Conservation (phyloP, 2,113 vertebrate species). For the Psittacula cyanocephala region DNA sequence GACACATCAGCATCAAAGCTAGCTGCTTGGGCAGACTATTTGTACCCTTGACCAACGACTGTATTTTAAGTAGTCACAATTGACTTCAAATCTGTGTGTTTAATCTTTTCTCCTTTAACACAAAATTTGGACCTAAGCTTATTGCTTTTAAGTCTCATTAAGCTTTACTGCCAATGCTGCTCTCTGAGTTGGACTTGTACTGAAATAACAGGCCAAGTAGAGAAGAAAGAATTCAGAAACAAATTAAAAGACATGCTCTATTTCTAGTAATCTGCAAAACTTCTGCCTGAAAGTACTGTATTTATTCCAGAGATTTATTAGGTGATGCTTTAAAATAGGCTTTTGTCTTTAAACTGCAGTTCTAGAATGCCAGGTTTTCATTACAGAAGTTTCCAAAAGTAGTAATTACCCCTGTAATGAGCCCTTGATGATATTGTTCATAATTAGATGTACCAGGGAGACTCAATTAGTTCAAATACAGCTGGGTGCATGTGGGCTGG, state of each 20-base stretch:
- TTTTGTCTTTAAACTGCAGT: not conserved
- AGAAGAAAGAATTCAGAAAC: not conserved
- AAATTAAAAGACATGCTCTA: not conserved
- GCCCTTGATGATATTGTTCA: not conserved
- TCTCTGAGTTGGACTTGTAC: not conserved
- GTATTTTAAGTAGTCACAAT: not conserved
- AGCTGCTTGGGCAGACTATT: not conserved
- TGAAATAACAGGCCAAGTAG: not conserved
- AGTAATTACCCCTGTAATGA: not conserved
- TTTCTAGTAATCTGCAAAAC: not conserved
- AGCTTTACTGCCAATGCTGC: not conserved
- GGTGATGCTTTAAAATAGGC: not conserved
- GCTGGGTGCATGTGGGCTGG: not conserved
- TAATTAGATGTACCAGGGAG: not conserved
- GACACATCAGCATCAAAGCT: not conserved
- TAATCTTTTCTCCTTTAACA: not conserved
- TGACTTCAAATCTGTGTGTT: not conserved
- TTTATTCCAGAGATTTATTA: not conserved
- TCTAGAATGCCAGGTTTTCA: not conserved
- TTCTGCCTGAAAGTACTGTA: not conserved
- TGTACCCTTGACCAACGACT: not conserved
- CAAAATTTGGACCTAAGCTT: not conserved
- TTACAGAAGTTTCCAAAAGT: not conserved
- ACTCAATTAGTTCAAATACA: not conserved
- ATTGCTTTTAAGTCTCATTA: not conserved